Base-by-base conservation (phyloP, 2,888 invertebrate species). In the Ennomos quercinarius region DNA sequence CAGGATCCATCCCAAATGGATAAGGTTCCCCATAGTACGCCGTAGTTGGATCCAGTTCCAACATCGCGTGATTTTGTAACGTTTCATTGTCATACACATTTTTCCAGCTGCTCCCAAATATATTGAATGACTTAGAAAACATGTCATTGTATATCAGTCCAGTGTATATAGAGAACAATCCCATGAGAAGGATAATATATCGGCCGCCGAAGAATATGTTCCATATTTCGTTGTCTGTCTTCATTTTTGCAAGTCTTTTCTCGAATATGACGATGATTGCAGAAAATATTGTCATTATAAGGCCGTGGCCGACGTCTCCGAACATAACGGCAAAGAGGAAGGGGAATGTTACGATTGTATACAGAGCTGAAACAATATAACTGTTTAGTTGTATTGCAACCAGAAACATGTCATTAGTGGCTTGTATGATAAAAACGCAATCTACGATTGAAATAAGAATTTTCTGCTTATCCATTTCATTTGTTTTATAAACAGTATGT, bases 281-380 rank as follows among this genome's bases (percentile, higher is more conserved):
- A 8, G 94, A 95, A 76, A 95, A 95, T 46, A 93, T 73, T 5
- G 95, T 91, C 94, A 96, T 94, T 61, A 96, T 89, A 13, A 95
- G 68, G 0, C 95, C 96, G 78, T 96, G 96, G 17, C 96, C 96
- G 69, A 94, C 90, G 84, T 96, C 96, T 17, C 96, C 96, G 83
- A 96, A 96, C 96, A 96, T 96, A 63, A 96, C 94, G 63, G 95
- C 95, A 84, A 96, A 96, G 56, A 96, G 90, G 84, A 96, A 96
- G 40, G 96, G 96, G 91, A 96, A 96, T 77, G 96, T 95, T 69
- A 96, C 93, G 73, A 95, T 94, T 62, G 95, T 95, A 82, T 95
- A 96, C 35, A 95, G 91, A 63, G 95, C 96, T 95, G 91, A n/a
- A 61, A 86, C 47, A 47, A 60, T 43, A 35, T 2, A 37, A 51